Conservation (phyloP, 2,888 invertebrate genomes). For the Euphydryas editha region DNA sequence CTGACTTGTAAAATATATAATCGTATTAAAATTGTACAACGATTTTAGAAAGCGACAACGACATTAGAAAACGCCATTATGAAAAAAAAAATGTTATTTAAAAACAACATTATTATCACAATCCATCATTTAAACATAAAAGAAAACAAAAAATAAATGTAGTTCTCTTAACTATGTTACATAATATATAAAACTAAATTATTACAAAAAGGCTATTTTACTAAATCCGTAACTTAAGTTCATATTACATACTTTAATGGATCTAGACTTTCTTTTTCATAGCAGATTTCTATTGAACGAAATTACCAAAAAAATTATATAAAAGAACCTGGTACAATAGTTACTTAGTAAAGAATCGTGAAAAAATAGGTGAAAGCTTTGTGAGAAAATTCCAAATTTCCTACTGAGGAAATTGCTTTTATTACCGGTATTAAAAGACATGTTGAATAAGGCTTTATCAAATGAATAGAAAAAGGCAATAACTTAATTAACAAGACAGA, state of each 20-base stretch:
- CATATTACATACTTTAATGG: neutral
- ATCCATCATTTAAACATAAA: too few species aligned
- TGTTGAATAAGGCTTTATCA: conserved; percentile 35
- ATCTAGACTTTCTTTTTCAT: conserved; percentile 4
- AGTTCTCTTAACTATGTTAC: too few species aligned
- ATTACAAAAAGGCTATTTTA: neutral
- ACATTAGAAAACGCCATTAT: too few species aligned
- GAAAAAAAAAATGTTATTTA: too few species aligned
- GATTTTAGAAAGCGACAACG: too few species aligned
- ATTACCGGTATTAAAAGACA: conserved; percentile 35
- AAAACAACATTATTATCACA: too few species aligned
- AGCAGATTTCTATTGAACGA: neutral
- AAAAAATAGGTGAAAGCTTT: conserved; percentile 25
- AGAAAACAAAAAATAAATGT: too few species aligned
- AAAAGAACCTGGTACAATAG: conserved; percentile 34
- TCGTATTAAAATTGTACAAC: too few species aligned
- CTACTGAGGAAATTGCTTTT: conserved; percentile 66
- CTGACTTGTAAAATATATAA: too few species aligned
- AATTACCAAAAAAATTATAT: conserved; percentile 20
- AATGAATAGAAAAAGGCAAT: conserved; percentile 31
- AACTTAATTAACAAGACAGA: conserved; percentile 29
- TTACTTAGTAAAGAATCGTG: conserved; percentile 35
- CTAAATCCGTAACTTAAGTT: neutral
- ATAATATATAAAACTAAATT: neutral
- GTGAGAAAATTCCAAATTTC: conserved; percentile 60